Evolutionary conservation across 1,140 invertebrate genomes (phyloP), one percentile per base, ranked within the genome.

Genomic region (Zelostemma sp.): DNA sequence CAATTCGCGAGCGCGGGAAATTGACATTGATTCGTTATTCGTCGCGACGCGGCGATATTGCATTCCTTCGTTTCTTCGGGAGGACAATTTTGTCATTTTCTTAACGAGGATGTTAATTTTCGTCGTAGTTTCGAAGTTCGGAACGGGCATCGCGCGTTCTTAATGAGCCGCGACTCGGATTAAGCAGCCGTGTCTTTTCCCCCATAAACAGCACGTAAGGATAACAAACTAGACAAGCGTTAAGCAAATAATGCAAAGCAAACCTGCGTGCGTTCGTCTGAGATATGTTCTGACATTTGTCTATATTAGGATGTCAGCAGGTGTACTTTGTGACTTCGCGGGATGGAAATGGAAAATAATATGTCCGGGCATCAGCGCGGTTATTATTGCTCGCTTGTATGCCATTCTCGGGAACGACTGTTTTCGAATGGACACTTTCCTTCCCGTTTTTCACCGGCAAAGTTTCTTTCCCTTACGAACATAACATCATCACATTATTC

Each of bases 241-340:
- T 79, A 78, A 74, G 63, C 77, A 82, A 83, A 84, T 83, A 83
- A 83, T 80, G 79, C 76, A 80, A 82, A 80, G 79, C 73, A 81
- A 81, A 79, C 73, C 72, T 76, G 55, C 69, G 71, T 67, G 69
- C 38, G 59, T 62, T 58, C 62, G 62, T 70, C 68, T 80, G 77
- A 81, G 73, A 80, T 83, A 82, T 83, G 75, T 60, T 76, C 75
- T 65, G 53, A 72, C 80, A 84, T 84, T 83, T 83, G 80, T 83
- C 75, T 78, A 78, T 80, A 80, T 83, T 82, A 83, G 76, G 74
- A 65, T 73, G 75, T 78, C 77, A 76, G 69, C 31, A 19, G 50
- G 41, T 47, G 63, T 64, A 56, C 69, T 68, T 68, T 61, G 58
- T 54, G 63, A 71, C 49, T 49, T 48, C 48, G 73, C 64, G 53